Base-by-base conservation (phyloP, 2,888 invertebrate genomes). In the Zygaena filipendulae region DNA sequence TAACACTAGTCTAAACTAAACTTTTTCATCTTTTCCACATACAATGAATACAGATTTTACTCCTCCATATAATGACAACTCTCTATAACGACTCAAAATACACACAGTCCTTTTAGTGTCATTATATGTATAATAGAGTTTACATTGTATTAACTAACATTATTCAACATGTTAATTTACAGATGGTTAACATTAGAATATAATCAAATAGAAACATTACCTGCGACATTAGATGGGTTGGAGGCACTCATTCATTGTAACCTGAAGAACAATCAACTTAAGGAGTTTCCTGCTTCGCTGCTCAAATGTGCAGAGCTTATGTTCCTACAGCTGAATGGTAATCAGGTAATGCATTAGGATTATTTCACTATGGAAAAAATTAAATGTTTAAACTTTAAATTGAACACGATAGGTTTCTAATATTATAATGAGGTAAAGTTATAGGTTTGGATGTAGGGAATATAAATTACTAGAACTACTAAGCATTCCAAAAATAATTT, bases 161-260 rank as follows among this genome's bases (percentile, higher is more conserved):
- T n/a, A n/a, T n/a, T n/a, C n/a, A n/a, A n/a, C n/a, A n/a, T n/a
- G n/a, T n/a, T 27, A 11, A 19, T 3, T 59, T 60, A 20, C 48
- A 84, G 86, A 49, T 88, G 88, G 87, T 46, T 88, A 9, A 87
- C 88, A 0, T 54, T 86, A 24, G 87, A 88, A 45, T 79, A 82
- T 33, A 88, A 88, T 48, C 57, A 69, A 27, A 66, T 88, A 23
- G 67, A 67, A 9, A 53, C 52, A 1, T 32, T 87, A 13, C 87
- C 88, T 1, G 36, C 50, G 5, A 60, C 69, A 4, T 72, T 87
- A 56, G 62, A 71, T 11, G 59, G 66, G 4, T 59, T 87, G 49
- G 68, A 74, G 8, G 72, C 71, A 1, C 51, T 88, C 4, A 75
- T 84, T 2, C 87, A 87, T 54, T 70, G 87, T 19, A 88, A 88